A percentile compares a stretch with the other conserved stretches of the same genome.
Evolutionary conservation across 53 echinoderm and acorn worm species (phyloP).

Genomic region (Holothuria leucospilota): DNA sequence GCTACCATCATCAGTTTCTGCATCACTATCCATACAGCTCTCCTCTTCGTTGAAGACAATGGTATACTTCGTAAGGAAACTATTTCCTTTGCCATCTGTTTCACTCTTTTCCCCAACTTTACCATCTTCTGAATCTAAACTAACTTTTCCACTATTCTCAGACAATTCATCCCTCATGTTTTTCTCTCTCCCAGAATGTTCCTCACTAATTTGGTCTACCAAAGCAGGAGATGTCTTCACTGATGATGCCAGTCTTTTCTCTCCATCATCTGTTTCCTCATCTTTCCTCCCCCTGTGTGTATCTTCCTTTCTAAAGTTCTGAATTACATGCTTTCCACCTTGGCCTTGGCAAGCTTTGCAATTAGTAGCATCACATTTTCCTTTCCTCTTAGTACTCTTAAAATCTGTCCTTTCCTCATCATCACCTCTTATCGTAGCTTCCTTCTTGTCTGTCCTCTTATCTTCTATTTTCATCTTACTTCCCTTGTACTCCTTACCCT

Average conservation of each 20-base stretch:
- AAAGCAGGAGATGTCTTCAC: too few species aligned
- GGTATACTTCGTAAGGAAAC: background rate
- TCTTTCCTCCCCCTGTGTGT: background rate
- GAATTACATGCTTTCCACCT: slow-evolving; percentile 1
- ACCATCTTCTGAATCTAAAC: background rate
- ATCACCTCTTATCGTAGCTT: background rate
- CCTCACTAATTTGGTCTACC: too few species aligned
- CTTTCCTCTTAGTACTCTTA: background rate
- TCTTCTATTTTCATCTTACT: background rate
- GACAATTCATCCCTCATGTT: too few species aligned
- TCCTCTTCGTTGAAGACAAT: background rate
- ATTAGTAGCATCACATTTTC: slow-evolving; percentile 1
- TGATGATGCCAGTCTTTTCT: background rate
- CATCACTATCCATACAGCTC: slow-evolving; percentile 17
- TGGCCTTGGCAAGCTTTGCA: slow-evolving; percentile 14
- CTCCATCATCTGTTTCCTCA: background rate
- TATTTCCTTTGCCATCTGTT: background rate
- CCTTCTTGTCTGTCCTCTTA: background rate
- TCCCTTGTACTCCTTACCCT: background rate
- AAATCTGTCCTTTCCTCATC: background rate
- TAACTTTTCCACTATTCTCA: too few species aligned
- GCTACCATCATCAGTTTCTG: slow-evolving; percentile 27
- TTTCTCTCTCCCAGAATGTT: too few species aligned
- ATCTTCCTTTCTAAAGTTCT: background rate
- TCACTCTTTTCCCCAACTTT: background rate